Evolutionary conservation across 1,140 invertebrate genomes (phyloP).

Genomic region (Drosophila nigrodunni): DNA sequence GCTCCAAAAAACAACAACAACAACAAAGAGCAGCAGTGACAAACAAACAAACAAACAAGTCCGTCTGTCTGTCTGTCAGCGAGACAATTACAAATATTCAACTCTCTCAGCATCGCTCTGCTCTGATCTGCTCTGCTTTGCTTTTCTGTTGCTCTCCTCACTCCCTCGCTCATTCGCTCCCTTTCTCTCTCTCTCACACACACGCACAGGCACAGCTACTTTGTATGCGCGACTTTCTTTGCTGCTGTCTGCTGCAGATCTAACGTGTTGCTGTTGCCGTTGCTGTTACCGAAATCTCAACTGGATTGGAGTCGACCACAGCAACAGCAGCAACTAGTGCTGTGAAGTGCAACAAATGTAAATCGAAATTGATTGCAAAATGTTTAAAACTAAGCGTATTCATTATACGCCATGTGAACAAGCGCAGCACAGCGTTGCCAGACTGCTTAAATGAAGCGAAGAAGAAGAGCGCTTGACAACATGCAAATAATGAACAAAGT

Average conservation of each 20-base stretch:
- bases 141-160: background rate
- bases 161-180: background rate
- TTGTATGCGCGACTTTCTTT: constrained; percentile 48
- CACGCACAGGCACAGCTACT: constrained; percentile 8
- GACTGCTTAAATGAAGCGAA: constrained; percentile 6
- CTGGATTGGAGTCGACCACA: constrained; percentile 26
- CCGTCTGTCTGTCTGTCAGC: constrained; percentile 54
- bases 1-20: constrained; percentile 61
- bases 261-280: constrained; percentile 20
- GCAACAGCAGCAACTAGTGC: background rate
- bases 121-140: constrained; percentile 19
- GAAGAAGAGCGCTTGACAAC: background rate
- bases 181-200: background rate
- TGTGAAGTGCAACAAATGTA: constrained; percentile 66
- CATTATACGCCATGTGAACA: constrained; percentile 51
- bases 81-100: constrained; percentile 77
- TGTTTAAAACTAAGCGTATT: constrained; percentile 59
- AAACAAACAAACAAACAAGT: constrained; percentile 73
- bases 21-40: constrained; percentile 43
- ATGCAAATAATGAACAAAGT: background rate
- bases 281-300: constrained; percentile 46
- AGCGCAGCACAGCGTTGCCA: constrained; percentile 43
- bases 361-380: constrained; percentile 81
- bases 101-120: constrained; percentile 60
- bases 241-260: constrained; percentile 40